Percentiles rank a stretch among this genome's conserved stretches.
Evolutionary conservation across 2,797 vertebrate species (phyloP).

Genomic region (Chelon auratus): DNA sequence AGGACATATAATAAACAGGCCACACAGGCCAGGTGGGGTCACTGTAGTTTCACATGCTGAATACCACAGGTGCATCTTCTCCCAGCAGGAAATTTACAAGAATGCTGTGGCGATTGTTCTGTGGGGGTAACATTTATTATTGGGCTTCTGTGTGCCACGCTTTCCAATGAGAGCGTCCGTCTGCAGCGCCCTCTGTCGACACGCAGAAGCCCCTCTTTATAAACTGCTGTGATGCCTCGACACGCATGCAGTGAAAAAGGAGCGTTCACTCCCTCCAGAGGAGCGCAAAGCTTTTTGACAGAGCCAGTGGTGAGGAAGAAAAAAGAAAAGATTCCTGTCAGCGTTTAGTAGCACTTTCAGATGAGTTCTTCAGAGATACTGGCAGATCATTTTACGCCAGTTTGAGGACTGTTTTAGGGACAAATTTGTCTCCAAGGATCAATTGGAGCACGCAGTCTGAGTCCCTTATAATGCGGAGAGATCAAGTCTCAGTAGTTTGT

Average conservation of each 20-base stretch:
- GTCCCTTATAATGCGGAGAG: slow-evolving; percentile 74
- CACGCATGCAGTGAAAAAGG: slow-evolving; percentile 70
- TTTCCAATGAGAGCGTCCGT: slow-evolving; percentile 31
- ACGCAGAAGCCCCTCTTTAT: slow-evolving; percentile 49
- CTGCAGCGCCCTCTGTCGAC: slow-evolving; percentile 75
- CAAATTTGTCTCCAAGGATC: slow-evolving; percentile 48
- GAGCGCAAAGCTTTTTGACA: slow-evolving; percentile 66
- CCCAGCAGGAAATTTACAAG: slow-evolving; percentile 32
- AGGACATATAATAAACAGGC: slow-evolving; percentile 30
- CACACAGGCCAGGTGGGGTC: slow-evolving; percentile 28
- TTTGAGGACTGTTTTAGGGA: slow-evolving; percentile 67
- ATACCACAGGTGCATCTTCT: slow-evolving; percentile 17
- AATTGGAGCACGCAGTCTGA: slow-evolving; percentile 54
- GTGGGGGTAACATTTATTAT: slow-evolving; percentile 46
- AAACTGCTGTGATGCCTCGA: slow-evolving; percentile 73
- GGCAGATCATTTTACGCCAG: slow-evolving; percentile 36
- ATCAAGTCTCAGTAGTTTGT: slow-evolving; percentile 77
- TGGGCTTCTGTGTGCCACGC: slow-evolving; percentile 16
- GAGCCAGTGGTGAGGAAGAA: slow-evolving; percentile 18
- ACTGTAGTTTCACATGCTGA: slow-evolving; percentile 36
- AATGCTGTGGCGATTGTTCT: slow-evolving; percentile 19
- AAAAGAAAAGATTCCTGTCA: slow-evolving; percentile 28
- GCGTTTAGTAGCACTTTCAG: slow-evolving; percentile 61
- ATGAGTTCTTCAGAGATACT: slow-evolving; percentile 55
- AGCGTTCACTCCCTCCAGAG: slow-evolving; percentile 69